A percentile compares a stretch with the other conserved stretches of the same genome.
These are phyloP conservation scores for Yponomeuta evonymella DNA, from an alignment of 2,888 invertebrate species.

Conservation along the genomic window DNA sequence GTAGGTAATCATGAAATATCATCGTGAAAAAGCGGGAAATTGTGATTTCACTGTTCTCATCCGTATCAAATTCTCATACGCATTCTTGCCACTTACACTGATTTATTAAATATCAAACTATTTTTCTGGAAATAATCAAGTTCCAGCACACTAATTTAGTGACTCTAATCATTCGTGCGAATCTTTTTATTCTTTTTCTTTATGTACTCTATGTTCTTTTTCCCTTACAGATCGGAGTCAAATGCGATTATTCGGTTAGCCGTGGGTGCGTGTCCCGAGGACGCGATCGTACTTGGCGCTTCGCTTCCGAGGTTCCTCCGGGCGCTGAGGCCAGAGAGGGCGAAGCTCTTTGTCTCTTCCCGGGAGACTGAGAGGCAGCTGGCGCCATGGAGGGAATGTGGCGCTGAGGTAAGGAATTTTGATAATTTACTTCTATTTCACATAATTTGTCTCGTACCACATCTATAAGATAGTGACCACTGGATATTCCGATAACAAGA, in stretches of 20 bases:
- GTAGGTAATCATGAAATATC: too few relatives aligned
- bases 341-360: conserved; percentile 84
- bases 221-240: conserved; percentile 81
- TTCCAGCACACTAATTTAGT: too few relatives aligned
- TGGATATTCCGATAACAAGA: too few relatives aligned
- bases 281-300: conserved; percentile 85
- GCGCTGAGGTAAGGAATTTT: conserved; percentile 78
- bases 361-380: conserved; percentile 73
- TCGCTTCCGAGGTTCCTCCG: conserved; percentile 86
- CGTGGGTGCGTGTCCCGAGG: conserved; percentile 87
- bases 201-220: not conserved
- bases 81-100: not conserved
- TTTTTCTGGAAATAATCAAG: too few relatives aligned
- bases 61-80: not conserved
- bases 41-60: not conserved
- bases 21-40: not conserved
- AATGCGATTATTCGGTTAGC: conserved; percentile 83
- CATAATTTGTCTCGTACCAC: too few relatives aligned
- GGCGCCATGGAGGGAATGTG: conserved; percentile 88
- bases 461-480: too few relatives aligned
- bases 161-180: too few relatives aligned
- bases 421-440: too few relatives aligned
- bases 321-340: conserved; percentile 78
- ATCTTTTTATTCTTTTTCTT: too few relatives aligned
- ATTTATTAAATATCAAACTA: too few relatives aligned